Evolutionary conservation across 2,888 invertebrate species (phyloP).

Genomic region (Drosophila paranaensis): DNA sequence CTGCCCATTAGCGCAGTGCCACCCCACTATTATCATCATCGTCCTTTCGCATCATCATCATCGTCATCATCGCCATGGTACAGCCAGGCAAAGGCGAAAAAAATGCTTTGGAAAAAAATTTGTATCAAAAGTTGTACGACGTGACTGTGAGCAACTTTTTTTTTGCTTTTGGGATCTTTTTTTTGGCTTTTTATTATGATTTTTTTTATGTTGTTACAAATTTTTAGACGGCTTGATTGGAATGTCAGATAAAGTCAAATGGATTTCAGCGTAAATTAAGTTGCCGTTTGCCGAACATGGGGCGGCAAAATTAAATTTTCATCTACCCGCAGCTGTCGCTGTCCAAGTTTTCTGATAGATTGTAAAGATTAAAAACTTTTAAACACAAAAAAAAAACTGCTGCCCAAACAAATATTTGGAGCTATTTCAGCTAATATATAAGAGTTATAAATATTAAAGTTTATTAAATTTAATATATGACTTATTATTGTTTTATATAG

Average conservation of each 20-base stretch:
- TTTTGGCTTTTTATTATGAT: slow-evolving; percentile 57
- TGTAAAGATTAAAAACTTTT: slow-evolving; percentile 46
- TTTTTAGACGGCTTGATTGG: slow-evolving; percentile 81
- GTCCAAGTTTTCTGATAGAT: slow-evolving; percentile 46
- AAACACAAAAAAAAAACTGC: background rate
- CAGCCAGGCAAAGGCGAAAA: slow-evolving; percentile 15
- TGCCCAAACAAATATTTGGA: background rate
- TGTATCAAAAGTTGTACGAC: slow-evolving; percentile 74
- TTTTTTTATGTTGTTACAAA: slow-evolving; percentile 65
- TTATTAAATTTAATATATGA: background rate
- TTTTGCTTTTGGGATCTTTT: slow-evolving; percentile 50
- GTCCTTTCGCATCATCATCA: slow-evolving; percentile 34
- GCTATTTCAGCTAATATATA: background rate
- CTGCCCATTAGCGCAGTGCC: slow-evolving; percentile 78
- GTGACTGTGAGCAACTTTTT: slow-evolving; percentile 64
- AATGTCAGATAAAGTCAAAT: slow-evolving; percentile 84
- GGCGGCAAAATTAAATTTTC: slow-evolving; percentile 58
- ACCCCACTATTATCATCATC: slow-evolving; percentile 76
- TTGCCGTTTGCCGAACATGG: slow-evolving; percentile 57
- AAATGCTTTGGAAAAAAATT: slow-evolving; percentile 62
- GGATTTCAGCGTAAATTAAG: slow-evolving; percentile 78
- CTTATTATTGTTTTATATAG: background rate
- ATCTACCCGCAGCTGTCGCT: slow-evolving; percentile 52
- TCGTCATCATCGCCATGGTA: slow-evolving; percentile 28
- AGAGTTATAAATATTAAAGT: background rate